A percentile compares a stretch with the other conserved stretches of the same genome.
These are phyloP conservation scores for Drosophila kuntzei DNA, from an alignment of 2,888 invertebrate genomes.

Conservation along the genomic window DNA sequence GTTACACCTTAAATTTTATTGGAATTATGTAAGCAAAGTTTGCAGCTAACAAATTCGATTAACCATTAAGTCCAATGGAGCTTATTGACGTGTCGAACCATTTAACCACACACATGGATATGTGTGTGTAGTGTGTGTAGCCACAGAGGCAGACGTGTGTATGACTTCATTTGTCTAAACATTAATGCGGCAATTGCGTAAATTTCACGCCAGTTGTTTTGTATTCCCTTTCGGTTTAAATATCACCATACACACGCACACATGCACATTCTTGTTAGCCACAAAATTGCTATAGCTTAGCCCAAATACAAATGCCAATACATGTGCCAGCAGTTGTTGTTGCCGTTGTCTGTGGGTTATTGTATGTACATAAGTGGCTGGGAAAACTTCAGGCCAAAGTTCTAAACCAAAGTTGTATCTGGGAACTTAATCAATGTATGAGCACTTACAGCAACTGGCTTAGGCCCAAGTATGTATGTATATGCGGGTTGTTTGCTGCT, in stretches of 20 bases:
- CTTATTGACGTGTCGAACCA: constrained; percentile 46
- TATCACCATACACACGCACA: constrained; percentile 36
- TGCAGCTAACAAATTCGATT: constrained; percentile 45
- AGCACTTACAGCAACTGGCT: constrained; percentile 68
- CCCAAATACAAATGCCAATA: constrained; percentile 73
- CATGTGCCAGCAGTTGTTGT: constrained; percentile 49
- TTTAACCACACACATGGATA: constrained; percentile 44
- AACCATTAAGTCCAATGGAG: constrained; percentile 66
- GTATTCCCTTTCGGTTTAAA: constrained; percentile 63
- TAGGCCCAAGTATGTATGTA: constrained; percentile 46
- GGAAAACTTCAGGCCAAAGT: constrained; percentile 66
- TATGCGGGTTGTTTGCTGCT: constrained; percentile 34
- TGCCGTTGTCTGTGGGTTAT: constrained; percentile 49
- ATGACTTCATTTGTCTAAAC: constrained; percentile 72
- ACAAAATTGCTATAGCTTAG: constrained; percentile 69
- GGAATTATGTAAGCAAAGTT: constrained; percentile 40
- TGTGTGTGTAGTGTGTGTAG: constrained; percentile 9
- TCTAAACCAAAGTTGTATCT: constrained; percentile 50
- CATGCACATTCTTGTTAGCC: constrained; percentile 44
- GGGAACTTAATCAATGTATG: constrained; percentile 74
- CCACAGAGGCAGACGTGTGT: constrained; percentile 36
- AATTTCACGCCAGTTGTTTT: constrained; percentile 70
- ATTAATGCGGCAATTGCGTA: constrained; percentile 77
- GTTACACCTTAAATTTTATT: constrained; percentile 13
- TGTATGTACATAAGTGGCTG: constrained; percentile 71